These are phyloP conservation scores for Sternotherus odoratus DNA, from an alignment of 2,797 vertebrate species.

Conservation along the genomic window DNA sequence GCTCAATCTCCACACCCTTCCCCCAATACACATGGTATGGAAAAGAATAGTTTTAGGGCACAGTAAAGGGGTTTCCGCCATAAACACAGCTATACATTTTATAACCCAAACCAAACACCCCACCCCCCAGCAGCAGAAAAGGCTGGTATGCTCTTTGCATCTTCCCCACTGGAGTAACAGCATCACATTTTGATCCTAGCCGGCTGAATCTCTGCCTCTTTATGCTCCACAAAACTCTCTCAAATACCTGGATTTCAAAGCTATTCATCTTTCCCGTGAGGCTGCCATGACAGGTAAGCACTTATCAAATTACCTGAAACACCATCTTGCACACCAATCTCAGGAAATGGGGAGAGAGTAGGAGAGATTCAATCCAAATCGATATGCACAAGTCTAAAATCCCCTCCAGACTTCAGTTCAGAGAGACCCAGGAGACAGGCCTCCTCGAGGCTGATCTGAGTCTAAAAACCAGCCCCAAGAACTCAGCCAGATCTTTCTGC, in stretches of 20 bases:
- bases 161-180: neutral
- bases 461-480: neutral
- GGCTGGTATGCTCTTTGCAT: accelerated
- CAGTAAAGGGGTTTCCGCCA: accelerated
- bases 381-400: accelerated
- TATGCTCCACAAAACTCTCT: accelerated
- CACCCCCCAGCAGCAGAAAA: neutral
- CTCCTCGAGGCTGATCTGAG: neutral
- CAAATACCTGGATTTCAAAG: neutral
- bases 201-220: neutral
- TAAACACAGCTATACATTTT: neutral
- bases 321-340: neutral
- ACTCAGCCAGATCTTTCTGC: neutral
- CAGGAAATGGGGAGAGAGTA: neutral
- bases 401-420: neutral
- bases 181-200: neutral
- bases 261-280: neutral
- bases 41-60: neutral
- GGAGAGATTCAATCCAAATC: neutral
- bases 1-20: neutral
- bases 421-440: neutral
- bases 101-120: neutral
- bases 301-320: neutral
- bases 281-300: neutral
- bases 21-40: neutral